Conservation (phyloP, 2,888 invertebrate species). For the Orthosia gothica region DNA sequence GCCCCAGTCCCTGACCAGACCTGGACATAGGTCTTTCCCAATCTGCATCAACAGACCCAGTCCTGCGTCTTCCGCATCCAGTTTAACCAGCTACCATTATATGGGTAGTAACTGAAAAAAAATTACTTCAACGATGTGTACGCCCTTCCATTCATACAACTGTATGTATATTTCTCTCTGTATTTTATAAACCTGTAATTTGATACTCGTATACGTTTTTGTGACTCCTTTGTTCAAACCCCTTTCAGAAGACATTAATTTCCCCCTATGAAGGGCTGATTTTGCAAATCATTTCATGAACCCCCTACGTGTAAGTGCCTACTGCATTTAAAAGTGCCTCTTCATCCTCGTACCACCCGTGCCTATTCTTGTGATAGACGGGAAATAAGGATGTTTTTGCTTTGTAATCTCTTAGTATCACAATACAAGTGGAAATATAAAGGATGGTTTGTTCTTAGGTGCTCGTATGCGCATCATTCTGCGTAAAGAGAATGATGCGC, state of each 20-base stretch:
- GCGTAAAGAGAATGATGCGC: constrained; percentile 6
- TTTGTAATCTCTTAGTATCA: constrained; percentile 40
- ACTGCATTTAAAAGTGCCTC: constrained; percentile 50
- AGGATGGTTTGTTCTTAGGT: too few species aligned
- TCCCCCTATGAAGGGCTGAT: constrained; percentile 19
- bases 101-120: too few species aligned
- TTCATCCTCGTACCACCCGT: constrained; percentile 19
- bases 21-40: too few species aligned
- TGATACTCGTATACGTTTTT: not conserved
- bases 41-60: too few species aligned
- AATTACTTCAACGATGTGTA: not conserved
- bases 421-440: too few species aligned
- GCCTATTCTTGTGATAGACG: constrained; percentile 29
- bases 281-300: constrained; percentile 48
- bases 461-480: too few species aligned
- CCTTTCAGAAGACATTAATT: constrained; percentile 3
- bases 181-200: not conserved
- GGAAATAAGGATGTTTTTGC: constrained; percentile 40
- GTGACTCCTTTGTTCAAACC: constrained; percentile 13
- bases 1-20: too few species aligned
- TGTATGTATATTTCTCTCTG: too few species aligned
- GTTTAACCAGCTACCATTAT: too few species aligned
- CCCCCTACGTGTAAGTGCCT: constrained; percentile 26
- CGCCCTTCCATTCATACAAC: not conserved
- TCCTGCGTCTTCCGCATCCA: too few species aligned